phyloP scores from a whole-genome alignment of 2,888 invertebrate genomes.

The Drosophila phalerata region DNA sequence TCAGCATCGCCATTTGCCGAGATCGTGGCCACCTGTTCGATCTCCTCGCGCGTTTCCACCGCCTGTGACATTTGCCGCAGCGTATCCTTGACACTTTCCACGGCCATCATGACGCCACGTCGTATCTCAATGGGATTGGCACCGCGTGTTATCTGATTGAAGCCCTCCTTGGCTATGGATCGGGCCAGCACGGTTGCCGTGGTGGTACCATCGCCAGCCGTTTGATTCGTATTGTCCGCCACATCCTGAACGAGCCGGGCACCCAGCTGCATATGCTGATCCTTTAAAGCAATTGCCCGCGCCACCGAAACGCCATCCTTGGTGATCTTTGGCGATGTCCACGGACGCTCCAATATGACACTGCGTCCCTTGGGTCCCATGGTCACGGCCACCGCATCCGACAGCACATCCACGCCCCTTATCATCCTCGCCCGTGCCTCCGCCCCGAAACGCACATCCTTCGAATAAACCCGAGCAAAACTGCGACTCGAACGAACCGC shows the following conservation, averaged over 20 bases:
- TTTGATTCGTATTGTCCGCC: conserved; percentile 99
- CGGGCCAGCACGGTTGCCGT: conserved; percentile 99
- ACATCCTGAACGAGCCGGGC: conserved; percentile 99
- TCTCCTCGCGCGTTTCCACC: conserved; percentile 98
- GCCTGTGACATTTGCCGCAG: conserved; percentile 96
- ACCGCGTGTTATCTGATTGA: conserved; percentile 98
- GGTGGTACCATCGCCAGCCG: conserved; percentile 99
- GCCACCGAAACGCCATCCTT: conserved; percentile 99
- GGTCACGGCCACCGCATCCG: conserved; percentile 99
- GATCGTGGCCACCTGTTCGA: conserved; percentile 99
- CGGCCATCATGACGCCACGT: conserved; percentile 97
- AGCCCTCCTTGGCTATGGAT: conserved; percentile 99
- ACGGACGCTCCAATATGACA: conserved; percentile 99
- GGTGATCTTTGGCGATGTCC: conserved; percentile 99
- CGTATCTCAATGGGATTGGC: conserved; percentile 98
- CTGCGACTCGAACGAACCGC: conserved; percentile 37
- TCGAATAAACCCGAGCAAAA: conserved; percentile 90
- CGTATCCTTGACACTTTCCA: conserved; percentile 95
- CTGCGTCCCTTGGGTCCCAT: conserved; percentile 99
- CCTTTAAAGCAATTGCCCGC: conserved; percentile 98
- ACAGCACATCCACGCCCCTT: conserved; percentile 98
- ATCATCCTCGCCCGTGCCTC: conserved; percentile 99
- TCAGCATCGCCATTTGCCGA: conserved; percentile 99
- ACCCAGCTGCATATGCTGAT: conserved; percentile 99
- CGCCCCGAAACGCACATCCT: conserved; percentile 98